A percentile compares a stretch with the other conserved stretches of the same genome.
These are phyloP conservation scores for Leptonema lineaticorne DNA, from an alignment of 1,140 invertebrate species.

Conservation along the genomic window DNA sequence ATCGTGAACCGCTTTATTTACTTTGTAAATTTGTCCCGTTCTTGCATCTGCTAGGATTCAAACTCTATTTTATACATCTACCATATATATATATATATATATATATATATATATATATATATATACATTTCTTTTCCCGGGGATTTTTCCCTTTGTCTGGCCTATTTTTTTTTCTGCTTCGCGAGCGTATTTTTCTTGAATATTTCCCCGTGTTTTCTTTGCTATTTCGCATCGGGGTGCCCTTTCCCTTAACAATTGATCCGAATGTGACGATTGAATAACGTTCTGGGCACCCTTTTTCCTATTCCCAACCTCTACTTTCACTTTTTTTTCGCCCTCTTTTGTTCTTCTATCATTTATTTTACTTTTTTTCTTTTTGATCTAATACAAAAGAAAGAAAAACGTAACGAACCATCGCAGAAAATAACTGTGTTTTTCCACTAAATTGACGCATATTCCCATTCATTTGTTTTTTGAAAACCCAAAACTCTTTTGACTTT, in stretches of 20 bases:
- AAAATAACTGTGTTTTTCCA: background rate
- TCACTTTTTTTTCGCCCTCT: no score
- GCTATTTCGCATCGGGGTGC: background rate
- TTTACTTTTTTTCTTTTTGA: background rate
- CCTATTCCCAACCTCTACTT: no score
- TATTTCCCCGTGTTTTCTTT: background rate
- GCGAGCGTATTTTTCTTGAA: background rate
- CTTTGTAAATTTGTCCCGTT: constrained; percentile 29
- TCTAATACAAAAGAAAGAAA: background rate
- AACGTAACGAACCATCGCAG: background rate
- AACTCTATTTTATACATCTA: no score
- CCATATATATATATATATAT: no score
- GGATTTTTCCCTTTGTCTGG: background rate
- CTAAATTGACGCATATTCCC: constrained; percentile 4
- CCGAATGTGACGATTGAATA: constrained; percentile 3
- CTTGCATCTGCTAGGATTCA: constrained; percentile 16
- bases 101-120: no score
- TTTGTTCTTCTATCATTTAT: no score
- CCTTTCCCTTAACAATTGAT: background rate
- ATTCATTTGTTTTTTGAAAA: no score
- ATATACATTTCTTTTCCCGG: background rate
- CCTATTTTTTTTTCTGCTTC: background rate
- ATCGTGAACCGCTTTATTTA: constrained; percentile 33
- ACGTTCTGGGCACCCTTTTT: no score
- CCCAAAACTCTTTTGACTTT: no score